phyloP scores from a whole-genome alignment of 2,888 invertebrate species.

The Carabus problematicus region DNA sequence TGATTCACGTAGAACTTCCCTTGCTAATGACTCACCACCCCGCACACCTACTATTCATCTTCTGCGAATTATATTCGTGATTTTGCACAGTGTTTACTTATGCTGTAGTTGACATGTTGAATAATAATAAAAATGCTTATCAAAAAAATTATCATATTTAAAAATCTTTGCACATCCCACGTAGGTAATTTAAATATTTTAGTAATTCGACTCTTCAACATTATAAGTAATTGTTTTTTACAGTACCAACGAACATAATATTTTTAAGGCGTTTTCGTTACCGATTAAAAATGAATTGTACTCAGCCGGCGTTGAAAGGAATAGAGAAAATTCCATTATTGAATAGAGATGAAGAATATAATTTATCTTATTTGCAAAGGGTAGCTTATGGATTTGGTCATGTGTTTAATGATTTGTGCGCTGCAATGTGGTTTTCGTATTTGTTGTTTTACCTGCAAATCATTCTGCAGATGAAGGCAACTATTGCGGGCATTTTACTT shows the following conservation, averaged over 20 bases:
- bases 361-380: constrained; percentile 57
- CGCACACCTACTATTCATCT: neutral
- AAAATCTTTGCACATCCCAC: too few relatives aligned
- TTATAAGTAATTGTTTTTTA: too few relatives aligned
- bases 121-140: neutral
- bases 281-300: constrained; percentile 4
- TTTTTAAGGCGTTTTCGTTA: neutral
- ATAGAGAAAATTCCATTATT: constrained; percentile 11
- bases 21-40: constrained; percentile 15
- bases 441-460: constrained; percentile 81
- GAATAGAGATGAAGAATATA: neutral
- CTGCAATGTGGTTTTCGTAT: constrained; percentile 95
- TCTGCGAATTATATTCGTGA: constrained; percentile 1
- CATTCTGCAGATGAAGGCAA: constrained; percentile 65
- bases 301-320: neutral
- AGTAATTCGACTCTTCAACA: too few relatives aligned
- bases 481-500: constrained; percentile 70
- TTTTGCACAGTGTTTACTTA: too few relatives aligned
- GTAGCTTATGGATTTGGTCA: constrained; percentile 76
- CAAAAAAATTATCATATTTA: too few relatives aligned
- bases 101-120: neutral
- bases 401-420: constrained; percentile 89
- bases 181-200: too few relatives aligned
- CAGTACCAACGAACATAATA: too few relatives aligned
- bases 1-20: constrained; percentile 33